Percentiles rank a stretch among this genome's conserved stretches.
These are phyloP conservation scores for Drosophila eugracilis DNA, from an alignment of 1,140 invertebrate genomes.

Conservation along the genomic window DNA sequence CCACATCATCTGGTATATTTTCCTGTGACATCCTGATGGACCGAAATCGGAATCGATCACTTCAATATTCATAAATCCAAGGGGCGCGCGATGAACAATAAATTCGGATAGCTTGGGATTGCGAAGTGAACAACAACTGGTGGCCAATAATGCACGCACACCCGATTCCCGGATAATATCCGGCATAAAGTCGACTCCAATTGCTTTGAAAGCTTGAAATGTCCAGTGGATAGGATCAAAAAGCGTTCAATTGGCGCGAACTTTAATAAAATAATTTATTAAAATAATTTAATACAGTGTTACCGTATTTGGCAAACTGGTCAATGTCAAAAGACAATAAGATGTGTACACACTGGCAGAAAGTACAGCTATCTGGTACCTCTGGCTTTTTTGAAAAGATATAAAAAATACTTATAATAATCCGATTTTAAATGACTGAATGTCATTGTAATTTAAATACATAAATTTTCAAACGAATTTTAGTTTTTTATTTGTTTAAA, in stretches of 20 bases:
- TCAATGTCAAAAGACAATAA: not conserved
- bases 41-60: not conserved
- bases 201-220: conserved; percentile 2
- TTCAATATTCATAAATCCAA: conserved; percentile 6
- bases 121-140: conserved; percentile 15
- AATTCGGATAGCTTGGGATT: conserved; percentile 13
- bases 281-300: conserved; percentile 12
- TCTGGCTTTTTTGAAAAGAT: not conserved
- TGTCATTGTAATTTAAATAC: no score
- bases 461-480: no score
- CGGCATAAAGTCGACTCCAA: not conserved
- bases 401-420: no score
- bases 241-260: conserved; percentile 18
- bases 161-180: not conserved
- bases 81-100: conserved; percentile 2
- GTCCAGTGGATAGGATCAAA: not conserved
- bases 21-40: conserved; percentile 1
- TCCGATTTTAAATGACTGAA: no score
- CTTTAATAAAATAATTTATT: conserved; percentile 24
- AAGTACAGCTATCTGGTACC: not conserved
- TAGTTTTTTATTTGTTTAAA: no score
- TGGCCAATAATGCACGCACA: conserved; percentile 2
- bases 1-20: not conserved
- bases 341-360: conserved; percentile 1
- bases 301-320: conserved; percentile 1